Conservation (phyloP, 2,888 invertebrate genomes). For the Philaethria dido region DNA sequence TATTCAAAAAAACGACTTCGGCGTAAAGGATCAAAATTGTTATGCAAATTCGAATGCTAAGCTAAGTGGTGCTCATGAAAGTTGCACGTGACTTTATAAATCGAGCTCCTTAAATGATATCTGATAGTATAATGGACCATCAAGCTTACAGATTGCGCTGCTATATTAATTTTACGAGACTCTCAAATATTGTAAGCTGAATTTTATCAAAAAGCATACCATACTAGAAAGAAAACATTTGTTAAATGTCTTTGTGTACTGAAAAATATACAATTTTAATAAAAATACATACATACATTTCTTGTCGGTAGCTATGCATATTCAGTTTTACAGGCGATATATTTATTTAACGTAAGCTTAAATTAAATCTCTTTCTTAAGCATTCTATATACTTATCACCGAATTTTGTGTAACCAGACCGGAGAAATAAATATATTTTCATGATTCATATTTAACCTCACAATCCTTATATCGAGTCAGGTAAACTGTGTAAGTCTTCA, state of each 20-base stretch:
- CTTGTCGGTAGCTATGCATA: no score
- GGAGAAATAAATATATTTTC: not conserved
- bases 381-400: not conserved
- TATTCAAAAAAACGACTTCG: not conserved
- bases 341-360: no score
- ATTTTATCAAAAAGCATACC: not conserved
- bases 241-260: no score
- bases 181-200: not conserved
- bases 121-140: conserved; percentile 13
- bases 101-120: conserved; percentile 34
- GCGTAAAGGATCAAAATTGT: conserved; percentile 27
- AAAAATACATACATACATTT: no score
- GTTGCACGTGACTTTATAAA: conserved; percentile 46
- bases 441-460: no score
- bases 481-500: no score
- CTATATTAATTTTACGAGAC: conserved; percentile 13
- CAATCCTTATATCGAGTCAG: no score
- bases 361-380: no score
- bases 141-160: conserved; percentile 4
- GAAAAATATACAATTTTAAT: no score
- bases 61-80: conserved; percentile 44
- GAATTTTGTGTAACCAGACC: not conserved
- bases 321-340: no score
- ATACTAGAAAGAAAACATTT: no score
- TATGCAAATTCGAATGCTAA: conserved; percentile 45